Conservation (phyloP, 2,113 vertebrate species). For the Gadus macrocephalus region DNA sequence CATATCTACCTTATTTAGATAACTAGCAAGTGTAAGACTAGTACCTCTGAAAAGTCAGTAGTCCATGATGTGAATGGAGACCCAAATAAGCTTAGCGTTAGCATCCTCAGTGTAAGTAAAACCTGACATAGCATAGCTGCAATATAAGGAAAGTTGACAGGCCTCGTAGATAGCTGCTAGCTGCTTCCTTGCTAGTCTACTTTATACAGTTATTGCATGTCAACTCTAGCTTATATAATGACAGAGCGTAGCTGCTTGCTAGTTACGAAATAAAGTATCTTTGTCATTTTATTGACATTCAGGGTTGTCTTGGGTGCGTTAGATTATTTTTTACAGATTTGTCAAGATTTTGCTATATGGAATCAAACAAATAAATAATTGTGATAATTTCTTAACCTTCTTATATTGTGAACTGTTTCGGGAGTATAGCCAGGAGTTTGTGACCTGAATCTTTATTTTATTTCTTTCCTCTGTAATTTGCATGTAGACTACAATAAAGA, state of each 20-base stretch:
- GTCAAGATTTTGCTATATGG: constrained; percentile 92
- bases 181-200: constrained; percentile 46
- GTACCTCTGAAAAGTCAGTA: constrained; percentile 24
- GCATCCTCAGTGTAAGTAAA: constrained; percentile 62
- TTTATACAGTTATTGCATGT: constrained; percentile 58
- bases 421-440: constrained; percentile 61
- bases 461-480: constrained; percentile 60
- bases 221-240: constrained; percentile 45
- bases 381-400: constrained; percentile 93
- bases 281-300: constrained; percentile 63
- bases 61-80: constrained; percentile 28
- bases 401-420: constrained; percentile 83
- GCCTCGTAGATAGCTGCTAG: constrained; percentile 30
- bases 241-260: constrained; percentile 56
- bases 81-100: constrained; percentile 51
- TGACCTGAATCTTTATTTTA: constrained; percentile 17
- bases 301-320: constrained; percentile 68
- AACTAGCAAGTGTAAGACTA: constrained; percentile 60
- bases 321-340: constrained; percentile 89
- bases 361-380: constrained; percentile 66
- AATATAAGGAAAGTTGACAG: constrained; percentile 9
- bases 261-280: constrained; percentile 70
- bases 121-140: too few relatives aligned
- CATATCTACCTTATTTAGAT: constrained; percentile 67
- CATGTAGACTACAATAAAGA: constrained; percentile 70